Evolutionary conservation across 2,113 vertebrate genomes (phyloP).

Genomic region (Chunga burmeisteri): DNA sequence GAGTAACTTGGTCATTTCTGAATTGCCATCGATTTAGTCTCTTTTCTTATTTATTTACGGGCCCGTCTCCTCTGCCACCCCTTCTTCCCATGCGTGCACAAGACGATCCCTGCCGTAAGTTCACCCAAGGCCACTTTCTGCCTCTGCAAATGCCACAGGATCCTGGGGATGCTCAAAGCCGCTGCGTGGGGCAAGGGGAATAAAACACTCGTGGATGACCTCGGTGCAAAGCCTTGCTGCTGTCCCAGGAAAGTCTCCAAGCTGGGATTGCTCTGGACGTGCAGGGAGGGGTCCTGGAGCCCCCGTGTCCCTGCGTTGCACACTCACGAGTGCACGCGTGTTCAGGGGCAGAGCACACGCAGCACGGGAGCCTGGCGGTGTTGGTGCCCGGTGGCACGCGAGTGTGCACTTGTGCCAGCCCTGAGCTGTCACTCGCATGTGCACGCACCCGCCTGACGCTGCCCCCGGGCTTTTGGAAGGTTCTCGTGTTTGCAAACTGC

Average conservation of each 20-base stretch:
- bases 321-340: accelerated
- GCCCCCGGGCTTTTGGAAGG: background rate
- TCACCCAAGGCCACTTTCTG: background rate
- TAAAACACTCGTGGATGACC: accelerated
- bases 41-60: conserved; percentile 6
- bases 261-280: background rate
- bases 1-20: background rate
- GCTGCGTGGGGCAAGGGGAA: accelerated
- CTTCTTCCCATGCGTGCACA: background rate
- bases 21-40: background rate
- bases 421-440: accelerated
- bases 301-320: background rate
- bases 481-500: conserved; percentile 33
- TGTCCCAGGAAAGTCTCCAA: background rate
- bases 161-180: background rate
- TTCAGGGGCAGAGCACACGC: background rate
- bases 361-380: accelerated
- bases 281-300: background rate
- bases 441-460: accelerated
- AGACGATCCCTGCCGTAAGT: accelerated
- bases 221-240: background rate
- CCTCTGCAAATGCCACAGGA: background rate
- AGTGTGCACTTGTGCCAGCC: background rate
- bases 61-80: background rate
- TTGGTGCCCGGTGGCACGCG: background rate